These are phyloP conservation scores for Archips crataeganus DNA, from an alignment of 2,888 invertebrate genomes.

Conservation along the genomic window DNA sequence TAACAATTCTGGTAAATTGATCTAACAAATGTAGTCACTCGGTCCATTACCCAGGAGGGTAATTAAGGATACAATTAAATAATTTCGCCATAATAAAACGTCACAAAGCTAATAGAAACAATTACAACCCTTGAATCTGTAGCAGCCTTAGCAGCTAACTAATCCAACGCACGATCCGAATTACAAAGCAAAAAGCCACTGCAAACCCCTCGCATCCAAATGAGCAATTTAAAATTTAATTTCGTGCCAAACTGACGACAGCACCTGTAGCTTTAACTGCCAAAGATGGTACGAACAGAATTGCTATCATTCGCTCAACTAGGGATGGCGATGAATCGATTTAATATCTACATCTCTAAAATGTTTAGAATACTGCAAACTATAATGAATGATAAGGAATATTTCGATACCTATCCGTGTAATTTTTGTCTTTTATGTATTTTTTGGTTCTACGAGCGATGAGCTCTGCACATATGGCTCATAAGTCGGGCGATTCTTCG, in stretches of 20 bases:
- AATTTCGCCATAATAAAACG: not conserved
- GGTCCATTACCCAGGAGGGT: too few relatives aligned
- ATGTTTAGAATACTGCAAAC: too few relatives aligned
- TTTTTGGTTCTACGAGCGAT: too few relatives aligned
- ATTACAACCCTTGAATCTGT: not conserved
- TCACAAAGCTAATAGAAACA: slow-evolving; percentile 1
- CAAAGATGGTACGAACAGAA: slow-evolving; percentile 52
- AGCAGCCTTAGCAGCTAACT: slow-evolving; percentile 19
- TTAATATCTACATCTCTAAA: not conserved
- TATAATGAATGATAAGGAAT: too few relatives aligned
- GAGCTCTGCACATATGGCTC: too few relatives aligned
- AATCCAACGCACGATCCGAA: slow-evolving; percentile 38
- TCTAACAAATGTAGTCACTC: too few relatives aligned
- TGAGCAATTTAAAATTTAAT: slow-evolving; percentile 44
- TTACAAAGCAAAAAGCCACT: slow-evolving; percentile 36
- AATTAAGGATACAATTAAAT: not conserved
- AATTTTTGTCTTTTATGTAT: too few relatives aligned
- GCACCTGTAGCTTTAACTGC: slow-evolving; percentile 58
- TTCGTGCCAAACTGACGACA: slow-evolving; percentile 40
- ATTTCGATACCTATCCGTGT: too few relatives aligned
- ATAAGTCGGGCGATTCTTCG: too few relatives aligned
- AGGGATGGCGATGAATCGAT: not conserved
- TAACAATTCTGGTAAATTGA: too few relatives aligned
- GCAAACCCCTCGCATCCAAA: slow-evolving; percentile 28
- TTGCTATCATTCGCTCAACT: slow-evolving; percentile 51